Evolutionary conservation across 2,888 invertebrate genomes (phyloP).

Genomic region (Pandemis cinnamomeana): DNA sequence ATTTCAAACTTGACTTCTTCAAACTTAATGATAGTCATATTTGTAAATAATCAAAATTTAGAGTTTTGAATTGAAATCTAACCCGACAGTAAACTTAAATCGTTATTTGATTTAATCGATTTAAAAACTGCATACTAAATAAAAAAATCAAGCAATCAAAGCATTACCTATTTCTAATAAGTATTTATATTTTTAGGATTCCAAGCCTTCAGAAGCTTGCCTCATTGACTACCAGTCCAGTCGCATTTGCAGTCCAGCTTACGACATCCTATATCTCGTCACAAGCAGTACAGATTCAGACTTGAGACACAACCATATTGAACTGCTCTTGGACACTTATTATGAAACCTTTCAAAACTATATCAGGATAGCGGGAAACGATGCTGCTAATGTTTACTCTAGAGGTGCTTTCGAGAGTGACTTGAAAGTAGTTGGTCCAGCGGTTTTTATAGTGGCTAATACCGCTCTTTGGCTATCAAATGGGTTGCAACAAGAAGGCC

Average conservation of each 20-base stretch:
- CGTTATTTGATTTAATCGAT: too few relatives aligned
- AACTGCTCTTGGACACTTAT: slow-evolving; percentile 62
- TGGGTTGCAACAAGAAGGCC: slow-evolving; percentile 75
- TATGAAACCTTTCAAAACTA: slow-evolving; percentile 59
- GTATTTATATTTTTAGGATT: slow-evolving; percentile 56
- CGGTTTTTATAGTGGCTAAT: slow-evolving; percentile 72
- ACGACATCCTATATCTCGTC: slow-evolving; percentile 70
- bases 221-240: slow-evolving; percentile 76
- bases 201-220: slow-evolving; percentile 64
- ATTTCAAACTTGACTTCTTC: too few relatives aligned
- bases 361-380: slow-evolving; percentile 51
- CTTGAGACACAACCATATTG: slow-evolving; percentile 56
- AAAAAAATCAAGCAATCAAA: background rate
- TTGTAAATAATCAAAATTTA: too few relatives aligned
- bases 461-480: slow-evolving; percentile 72
- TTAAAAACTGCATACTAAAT: too few relatives aligned
- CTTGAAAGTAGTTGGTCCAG: slow-evolving; percentile 65
- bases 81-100: too few relatives aligned
- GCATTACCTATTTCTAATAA: background rate
- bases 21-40: too few relatives aligned
- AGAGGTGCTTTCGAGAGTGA: slow-evolving; percentile 63
- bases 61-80: too few relatives aligned
- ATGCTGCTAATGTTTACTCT: slow-evolving; percentile 56
- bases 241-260: slow-evolving; percentile 68
- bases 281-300: slow-evolving; percentile 63